Conservation (phyloP, 2,888 invertebrate genomes). For the Melanargia galathea region DNA sequence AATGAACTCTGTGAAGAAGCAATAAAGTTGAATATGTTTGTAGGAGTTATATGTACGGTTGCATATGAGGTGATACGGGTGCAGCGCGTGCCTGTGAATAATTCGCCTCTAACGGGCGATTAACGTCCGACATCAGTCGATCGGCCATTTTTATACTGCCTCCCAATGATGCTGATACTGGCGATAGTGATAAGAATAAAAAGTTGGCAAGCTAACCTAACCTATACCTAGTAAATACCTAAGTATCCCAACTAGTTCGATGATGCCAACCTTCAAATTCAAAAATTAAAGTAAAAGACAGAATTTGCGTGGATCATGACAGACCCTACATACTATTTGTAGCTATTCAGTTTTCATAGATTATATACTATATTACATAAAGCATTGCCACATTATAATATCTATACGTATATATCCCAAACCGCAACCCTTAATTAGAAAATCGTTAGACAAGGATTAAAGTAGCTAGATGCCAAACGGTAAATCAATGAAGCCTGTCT, state of each 20-base stretch:
- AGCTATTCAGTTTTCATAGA: too few relatives aligned
- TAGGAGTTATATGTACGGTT: conserved; percentile 43
- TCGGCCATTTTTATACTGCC: conserved; percentile 59
- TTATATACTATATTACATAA: background rate
- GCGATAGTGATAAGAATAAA: background rate
- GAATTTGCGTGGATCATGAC: too few relatives aligned
- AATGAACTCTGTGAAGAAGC: conserved; percentile 25
- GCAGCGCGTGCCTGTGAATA: conserved; percentile 80
- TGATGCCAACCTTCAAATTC: too few relatives aligned
- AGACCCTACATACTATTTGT: too few relatives aligned
- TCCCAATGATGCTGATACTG: conserved; percentile 39
- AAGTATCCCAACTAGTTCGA: too few relatives aligned
- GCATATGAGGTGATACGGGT: conserved; percentile 61
- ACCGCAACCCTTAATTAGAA: conserved; percentile 17
- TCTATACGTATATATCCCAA: background rate
- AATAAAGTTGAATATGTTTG: conserved; percentile 43
- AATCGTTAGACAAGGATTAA: conserved; percentile 56
- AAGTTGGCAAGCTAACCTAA: too few relatives aligned
- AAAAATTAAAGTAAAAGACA: too few relatives aligned
- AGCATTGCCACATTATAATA: background rate
- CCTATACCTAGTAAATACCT: too few relatives aligned
- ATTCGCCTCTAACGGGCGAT: conserved; percentile 79
- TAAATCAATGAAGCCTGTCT: conserved; percentile 81
- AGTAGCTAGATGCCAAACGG: conserved; percentile 69
- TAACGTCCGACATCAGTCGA: conserved; percentile 69